These are phyloP conservation scores for Riparia riparia DNA, from an alignment of 2,113 vertebrate genomes.

Conservation along the genomic window DNA sequence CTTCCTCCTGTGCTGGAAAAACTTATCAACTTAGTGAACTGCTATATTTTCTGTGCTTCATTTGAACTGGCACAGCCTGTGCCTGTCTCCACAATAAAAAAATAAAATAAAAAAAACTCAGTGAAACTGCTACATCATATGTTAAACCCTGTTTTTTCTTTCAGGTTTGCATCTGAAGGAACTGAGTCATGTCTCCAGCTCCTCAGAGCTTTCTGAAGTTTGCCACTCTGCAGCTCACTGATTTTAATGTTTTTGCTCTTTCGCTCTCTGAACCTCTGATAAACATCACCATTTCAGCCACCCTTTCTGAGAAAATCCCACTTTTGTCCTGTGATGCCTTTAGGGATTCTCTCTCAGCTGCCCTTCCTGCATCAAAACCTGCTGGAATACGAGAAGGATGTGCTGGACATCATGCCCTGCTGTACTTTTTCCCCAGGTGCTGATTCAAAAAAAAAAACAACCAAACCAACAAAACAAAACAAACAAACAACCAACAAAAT, in stretches of 20 bases:
- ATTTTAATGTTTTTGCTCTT: background rate
- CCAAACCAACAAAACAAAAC: too few relatives aligned
- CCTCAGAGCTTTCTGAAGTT: background rate
- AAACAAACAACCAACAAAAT: background rate
- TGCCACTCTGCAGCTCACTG: background rate
- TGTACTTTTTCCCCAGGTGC: background rate
- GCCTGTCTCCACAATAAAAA: background rate
- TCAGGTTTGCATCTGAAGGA: background rate
- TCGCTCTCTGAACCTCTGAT: background rate
- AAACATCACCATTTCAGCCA: background rate
- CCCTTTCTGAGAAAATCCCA: background rate
- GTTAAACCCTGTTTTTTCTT: background rate
- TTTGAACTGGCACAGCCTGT: conserved; percentile 3
- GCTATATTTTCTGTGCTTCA: background rate
- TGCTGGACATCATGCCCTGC: background rate
- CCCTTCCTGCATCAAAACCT: background rate
- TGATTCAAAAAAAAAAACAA: background rate
- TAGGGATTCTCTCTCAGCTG: background rate
- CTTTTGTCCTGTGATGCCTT: background rate
- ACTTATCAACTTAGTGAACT: background rate
- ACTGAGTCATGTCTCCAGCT: background rate
- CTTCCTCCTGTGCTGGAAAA: conserved; percentile 17
- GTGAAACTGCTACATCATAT: background rate
- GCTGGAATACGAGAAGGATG: background rate
- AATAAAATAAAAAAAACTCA: background rate